Conservation (phyloP, 2,888 invertebrate genomes). For the Hofmannophila pseudospretella region DNA sequence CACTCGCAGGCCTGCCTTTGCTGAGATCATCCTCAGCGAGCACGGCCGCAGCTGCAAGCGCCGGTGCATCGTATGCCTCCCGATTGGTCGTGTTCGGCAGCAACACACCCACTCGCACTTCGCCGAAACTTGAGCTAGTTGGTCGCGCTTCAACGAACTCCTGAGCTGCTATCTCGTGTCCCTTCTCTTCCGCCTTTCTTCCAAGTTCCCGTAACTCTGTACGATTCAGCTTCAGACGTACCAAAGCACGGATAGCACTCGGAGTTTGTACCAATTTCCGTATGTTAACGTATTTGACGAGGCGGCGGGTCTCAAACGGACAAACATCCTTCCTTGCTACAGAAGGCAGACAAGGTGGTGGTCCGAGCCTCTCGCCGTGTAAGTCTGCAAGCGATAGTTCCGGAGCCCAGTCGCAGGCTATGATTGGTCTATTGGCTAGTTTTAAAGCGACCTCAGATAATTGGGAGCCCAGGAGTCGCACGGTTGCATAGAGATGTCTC, state of each 20-base stretch:
- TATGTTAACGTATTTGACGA: slow-evolving; percentile 48
- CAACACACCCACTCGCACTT: slow-evolving; percentile 43
- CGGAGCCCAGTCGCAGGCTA: slow-evolving; percentile 40
- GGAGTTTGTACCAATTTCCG: slow-evolving; percentile 38
- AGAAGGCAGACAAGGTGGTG: slow-evolving; percentile 41
- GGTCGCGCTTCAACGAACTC: not conserved
- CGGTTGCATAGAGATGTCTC: slow-evolving; percentile 28
- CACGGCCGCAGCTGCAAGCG: slow-evolving; percentile 45
- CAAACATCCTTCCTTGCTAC: no score
- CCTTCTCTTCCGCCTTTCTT: slow-evolving; percentile 12
- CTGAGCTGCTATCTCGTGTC: slow-evolving; percentile 4
- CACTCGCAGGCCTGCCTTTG: not conserved
- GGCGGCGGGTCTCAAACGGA: slow-evolving; percentile 53
- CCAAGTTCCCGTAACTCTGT: slow-evolving; percentile 31
- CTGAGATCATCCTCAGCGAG: slow-evolving; percentile 40
- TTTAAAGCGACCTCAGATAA: slow-evolving; percentile 13
- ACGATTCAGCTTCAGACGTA: slow-evolving; percentile 30
- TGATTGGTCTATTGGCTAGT: slow-evolving; percentile 11
- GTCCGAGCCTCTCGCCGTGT: slow-evolving; percentile 30
- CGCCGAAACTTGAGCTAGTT: slow-evolving; percentile 20
- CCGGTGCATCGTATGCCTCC: slow-evolving; percentile 32
- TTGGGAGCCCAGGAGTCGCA: slow-evolving; percentile 22
- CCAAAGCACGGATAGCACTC: slow-evolving; percentile 40
- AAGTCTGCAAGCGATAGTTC: slow-evolving; percentile 16
- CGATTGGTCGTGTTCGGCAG: slow-evolving; percentile 23